Conservation (phyloP, 2,113 vertebrate species). For the Microcebus ravelobensis region DNA sequence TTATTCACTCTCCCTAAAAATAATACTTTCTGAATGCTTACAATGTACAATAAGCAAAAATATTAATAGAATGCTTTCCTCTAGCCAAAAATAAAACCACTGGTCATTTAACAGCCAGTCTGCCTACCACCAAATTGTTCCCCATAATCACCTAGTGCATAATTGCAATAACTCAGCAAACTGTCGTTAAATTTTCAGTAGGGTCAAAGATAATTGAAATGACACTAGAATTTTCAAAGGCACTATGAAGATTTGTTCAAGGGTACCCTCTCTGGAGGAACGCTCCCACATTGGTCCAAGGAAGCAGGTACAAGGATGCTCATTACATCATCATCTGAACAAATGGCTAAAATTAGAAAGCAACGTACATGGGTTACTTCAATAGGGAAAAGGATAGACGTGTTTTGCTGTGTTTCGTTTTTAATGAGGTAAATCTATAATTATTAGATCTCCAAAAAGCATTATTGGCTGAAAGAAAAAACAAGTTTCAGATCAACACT, state of each 20-base stretch:
- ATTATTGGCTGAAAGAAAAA: not conserved
- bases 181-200: not conserved
- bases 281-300: not conserved
- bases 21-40: not conserved
- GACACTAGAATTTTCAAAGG: not conserved
- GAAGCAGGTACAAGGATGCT: not conserved
- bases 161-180: not conserved
- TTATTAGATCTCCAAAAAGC: not conserved
- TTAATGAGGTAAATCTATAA: not conserved
- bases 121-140: not conserved
- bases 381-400: not conserved
- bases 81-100: not conserved
- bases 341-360: not conserved
- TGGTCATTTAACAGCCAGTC: not conserved
- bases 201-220: not conserved
- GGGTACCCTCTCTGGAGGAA: not conserved
- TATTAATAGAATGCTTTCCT: not conserved
- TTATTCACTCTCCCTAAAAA: not conserved
- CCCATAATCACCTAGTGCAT: not conserved
- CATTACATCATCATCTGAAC: not conserved
- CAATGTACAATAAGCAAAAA: not conserved
- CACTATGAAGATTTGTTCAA: not conserved
- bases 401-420: not conserved
- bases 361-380: not conserved
- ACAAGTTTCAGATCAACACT: not conserved